Evolutionary conservation across 1,140 invertebrate genomes (phyloP).

Genomic region (Trialeurodes vaporariorum): DNA sequence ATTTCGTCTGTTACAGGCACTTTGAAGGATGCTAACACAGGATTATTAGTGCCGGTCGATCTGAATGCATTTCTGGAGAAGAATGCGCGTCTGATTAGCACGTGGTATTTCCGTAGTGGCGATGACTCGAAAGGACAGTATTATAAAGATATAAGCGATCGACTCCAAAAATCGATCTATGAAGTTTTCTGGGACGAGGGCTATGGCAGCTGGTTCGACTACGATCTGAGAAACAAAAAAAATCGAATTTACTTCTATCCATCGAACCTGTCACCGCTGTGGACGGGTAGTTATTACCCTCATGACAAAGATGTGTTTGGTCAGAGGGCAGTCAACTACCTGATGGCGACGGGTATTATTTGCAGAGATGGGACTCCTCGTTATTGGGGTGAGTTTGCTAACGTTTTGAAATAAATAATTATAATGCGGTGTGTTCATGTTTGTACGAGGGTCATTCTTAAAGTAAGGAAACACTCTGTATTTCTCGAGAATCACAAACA

Average conservation of each 20-base stretch:
- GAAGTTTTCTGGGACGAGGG: constrained; percentile 49
- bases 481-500: too few species aligned
- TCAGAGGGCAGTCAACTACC: constrained; percentile 11
- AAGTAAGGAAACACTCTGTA: too few species aligned
- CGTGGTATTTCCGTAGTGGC: constrained; percentile 35
- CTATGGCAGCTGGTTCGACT: constrained; percentile 64
- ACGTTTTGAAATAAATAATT: too few species aligned
- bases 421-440: too few species aligned
- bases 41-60: constrained; percentile 68
- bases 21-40: constrained; percentile 44
- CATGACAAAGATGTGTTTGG: constrained; percentile 2
- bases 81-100: constrained; percentile 43
- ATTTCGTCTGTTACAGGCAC: constrained; percentile 37
- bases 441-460: too few species aligned
- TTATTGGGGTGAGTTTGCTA: constrained; percentile 4
- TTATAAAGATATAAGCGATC: background rate
- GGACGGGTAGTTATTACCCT: constrained; percentile 42
- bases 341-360: constrained; percentile 8
- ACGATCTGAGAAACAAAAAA: constrained; percentile 36
- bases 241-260: constrained; percentile 51
- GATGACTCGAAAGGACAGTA: background rate
- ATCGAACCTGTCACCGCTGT: constrained; percentile 60
- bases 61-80: constrained; percentile 68
- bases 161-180: background rate
- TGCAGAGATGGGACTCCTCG: constrained; percentile 12